Conservation (phyloP, 2,888 invertebrate genomes). For the Rotaria macrura region DNA sequence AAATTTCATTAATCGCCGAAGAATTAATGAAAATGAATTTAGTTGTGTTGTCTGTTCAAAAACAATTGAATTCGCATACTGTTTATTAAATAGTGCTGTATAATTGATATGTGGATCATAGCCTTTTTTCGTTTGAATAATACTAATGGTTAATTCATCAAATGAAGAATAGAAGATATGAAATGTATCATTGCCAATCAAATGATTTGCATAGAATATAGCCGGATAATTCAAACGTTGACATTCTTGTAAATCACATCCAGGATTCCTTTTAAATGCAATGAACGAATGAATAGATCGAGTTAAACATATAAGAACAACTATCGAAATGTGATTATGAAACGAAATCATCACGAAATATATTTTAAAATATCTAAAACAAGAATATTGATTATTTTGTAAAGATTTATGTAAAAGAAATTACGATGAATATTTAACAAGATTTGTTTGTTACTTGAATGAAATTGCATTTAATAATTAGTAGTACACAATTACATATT, state of each 20-base stretch:
- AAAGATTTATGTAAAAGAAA: too few relatives aligned
- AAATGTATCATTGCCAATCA: neutral
- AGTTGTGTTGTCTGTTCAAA: neutral
- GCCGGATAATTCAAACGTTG: neutral
- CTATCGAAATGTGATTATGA: neutral
- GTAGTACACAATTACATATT: too few relatives aligned
- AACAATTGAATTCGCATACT: neutral
- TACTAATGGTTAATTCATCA: conserved; percentile 1
- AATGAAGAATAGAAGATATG: neutral
- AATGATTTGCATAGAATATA: neutral
- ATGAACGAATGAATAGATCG: neutral
- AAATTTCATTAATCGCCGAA: neutral
- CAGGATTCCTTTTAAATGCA: neutral
- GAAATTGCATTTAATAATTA: too few relatives aligned
- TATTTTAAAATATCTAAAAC: too few relatives aligned
- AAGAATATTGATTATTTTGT: too few relatives aligned
- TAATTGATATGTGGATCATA: neutral
- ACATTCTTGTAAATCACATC: neutral
- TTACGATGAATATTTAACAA: too few relatives aligned
- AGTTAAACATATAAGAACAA: neutral
- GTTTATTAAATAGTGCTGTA: neutral
- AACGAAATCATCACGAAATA: neutral
- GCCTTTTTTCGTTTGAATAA: conserved; percentile 5
- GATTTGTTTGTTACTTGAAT: too few relatives aligned
- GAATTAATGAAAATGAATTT: neutral